A percentile compares a stretch with the other conserved stretches of the same genome.
Evolutionary conservation across 2,888 invertebrate genomes (phyloP).

Genomic region (Acleris cristana): DNA sequence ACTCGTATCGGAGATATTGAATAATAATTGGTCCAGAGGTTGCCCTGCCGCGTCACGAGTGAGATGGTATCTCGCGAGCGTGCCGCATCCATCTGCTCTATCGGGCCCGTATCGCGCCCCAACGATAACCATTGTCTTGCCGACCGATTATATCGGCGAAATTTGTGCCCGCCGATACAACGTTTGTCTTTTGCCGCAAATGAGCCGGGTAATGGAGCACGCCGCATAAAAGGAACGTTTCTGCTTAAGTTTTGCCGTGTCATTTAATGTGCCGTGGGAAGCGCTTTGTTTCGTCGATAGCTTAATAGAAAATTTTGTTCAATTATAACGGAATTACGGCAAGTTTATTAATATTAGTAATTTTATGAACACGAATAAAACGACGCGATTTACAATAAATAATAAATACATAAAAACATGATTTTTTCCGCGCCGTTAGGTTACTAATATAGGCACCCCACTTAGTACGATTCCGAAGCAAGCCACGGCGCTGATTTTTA

Average conservation of each 20-base stretch:
- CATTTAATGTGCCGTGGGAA: slow-evolving; percentile 78
- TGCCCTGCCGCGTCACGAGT: slow-evolving; percentile 65
- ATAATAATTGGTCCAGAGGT: slow-evolving; percentile 80
- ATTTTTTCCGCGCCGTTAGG: too few relatives aligned
- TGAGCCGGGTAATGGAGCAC: slow-evolving; percentile 73
- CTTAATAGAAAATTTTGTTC: slow-evolving; percentile 31
- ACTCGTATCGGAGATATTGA: slow-evolving; percentile 69
- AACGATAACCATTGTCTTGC: slow-evolving; percentile 70
- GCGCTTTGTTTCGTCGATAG: slow-evolving; percentile 42
- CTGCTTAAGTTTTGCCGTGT: slow-evolving; percentile 74
- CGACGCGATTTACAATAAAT: too few relatives aligned
- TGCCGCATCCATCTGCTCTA: slow-evolving; percentile 79
- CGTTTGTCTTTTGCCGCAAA: slow-evolving; percentile 82
- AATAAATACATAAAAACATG: too few relatives aligned
- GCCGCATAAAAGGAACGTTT: slow-evolving; percentile 73
- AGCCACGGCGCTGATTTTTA: too few relatives aligned
- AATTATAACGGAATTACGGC: slow-evolving; percentile 21
- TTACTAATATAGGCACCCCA: too few relatives aligned
- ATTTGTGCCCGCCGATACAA: slow-evolving; percentile 74
- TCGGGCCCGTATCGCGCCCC: slow-evolving; percentile 66
- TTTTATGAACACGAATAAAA: background rate
- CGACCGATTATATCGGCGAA: slow-evolving; percentile 77
- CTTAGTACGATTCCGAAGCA: too few relatives aligned
- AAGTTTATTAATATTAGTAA: slow-evolving; percentile 7
- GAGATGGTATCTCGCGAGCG: slow-evolving; percentile 76